Percentiles rank a stretch among this genome's conserved stretches.
These are phyloP conservation scores for Cladopsammia gracilis DNA, from an alignment of 64 coral and sea anemone genomes.

Conservation along the genomic window DNA sequence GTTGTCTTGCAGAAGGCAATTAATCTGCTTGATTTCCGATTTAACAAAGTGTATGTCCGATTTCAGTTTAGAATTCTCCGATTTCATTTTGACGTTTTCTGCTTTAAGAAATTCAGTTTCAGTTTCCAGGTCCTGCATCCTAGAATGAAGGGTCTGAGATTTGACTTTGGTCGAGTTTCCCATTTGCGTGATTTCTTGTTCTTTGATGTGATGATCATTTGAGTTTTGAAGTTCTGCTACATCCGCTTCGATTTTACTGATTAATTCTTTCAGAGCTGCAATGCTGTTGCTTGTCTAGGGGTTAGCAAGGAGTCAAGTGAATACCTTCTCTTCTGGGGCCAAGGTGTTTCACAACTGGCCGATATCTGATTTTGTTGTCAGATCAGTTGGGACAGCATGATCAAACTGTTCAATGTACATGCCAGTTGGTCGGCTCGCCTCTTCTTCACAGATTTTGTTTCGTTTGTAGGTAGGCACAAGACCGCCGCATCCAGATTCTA, in stretches of 20 bases:
- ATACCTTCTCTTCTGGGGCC: conserved; percentile 26
- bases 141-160: not conserved
- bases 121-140: conserved; percentile 24
- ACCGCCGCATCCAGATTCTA: conserved; percentile 20
- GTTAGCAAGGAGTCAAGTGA: conserved; percentile 28
- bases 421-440: conserved; percentile 10
- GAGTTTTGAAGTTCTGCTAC: conserved; percentile 11
- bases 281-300: conserved; percentile 15
- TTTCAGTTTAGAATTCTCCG: conserved; percentile 9
- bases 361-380: not conserved
- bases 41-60: conserved; percentile 13
- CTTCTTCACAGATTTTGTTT: conserved; percentile 24
- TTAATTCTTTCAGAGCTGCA: conserved; percentile 11
- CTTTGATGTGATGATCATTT: conserved; percentile 5
- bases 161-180: conserved; percentile 25
- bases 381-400: not conserved
- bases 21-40: conserved; percentile 20
- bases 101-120: conserved; percentile 7
- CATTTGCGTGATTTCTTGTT: conserved; percentile 28
- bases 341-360: conserved; percentile 5
- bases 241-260: conserved; percentile 20
- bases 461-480: conserved; percentile 29
- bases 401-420: not conserved
- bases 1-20: not conserved
- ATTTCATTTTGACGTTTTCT: conserved; percentile 34